Conservation (phyloP, 2,113 vertebrate species). For the Meriones unguiculatus region DNA sequence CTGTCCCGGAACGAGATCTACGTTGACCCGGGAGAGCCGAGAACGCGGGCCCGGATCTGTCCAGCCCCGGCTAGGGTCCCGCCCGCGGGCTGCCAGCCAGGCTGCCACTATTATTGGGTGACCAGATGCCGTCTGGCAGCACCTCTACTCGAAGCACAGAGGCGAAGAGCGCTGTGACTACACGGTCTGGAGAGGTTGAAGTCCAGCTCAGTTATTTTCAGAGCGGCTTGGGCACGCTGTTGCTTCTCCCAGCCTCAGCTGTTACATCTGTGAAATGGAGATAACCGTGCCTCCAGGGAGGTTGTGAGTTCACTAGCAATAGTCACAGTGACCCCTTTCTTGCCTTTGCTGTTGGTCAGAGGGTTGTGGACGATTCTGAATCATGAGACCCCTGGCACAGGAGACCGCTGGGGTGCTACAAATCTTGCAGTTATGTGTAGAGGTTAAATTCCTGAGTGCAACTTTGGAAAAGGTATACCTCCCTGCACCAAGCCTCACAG, state of each 20-base stretch:
- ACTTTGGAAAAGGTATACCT: neutral
- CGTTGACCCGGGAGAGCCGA: neutral
- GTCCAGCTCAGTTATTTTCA: neutral
- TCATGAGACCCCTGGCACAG: neutral
- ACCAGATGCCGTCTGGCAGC: neutral
- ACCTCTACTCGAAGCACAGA: neutral
- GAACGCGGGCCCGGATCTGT: neutral
- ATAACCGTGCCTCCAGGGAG: neutral
- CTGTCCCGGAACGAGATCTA: neutral
- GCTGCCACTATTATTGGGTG: slow-evolving; percentile 26
- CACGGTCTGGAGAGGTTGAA: neutral
- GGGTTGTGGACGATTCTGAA: neutral
- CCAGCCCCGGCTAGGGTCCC: neutral
- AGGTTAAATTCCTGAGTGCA: slow-evolving; percentile 1
- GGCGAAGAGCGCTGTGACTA: neutral
- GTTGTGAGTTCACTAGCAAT: neutral
- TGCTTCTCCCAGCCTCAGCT: neutral
- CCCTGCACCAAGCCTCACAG: neutral
- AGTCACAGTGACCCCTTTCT: neutral
- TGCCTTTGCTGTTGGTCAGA: neutral
- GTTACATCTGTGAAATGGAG: slow-evolving; percentile 33
- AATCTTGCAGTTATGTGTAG: neutral
- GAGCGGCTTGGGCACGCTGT: neutral
- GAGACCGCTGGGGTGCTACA: neutral
- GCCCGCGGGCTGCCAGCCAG: neutral